Percentiles rank a stretch among this genome's conserved stretches.
Evolutionary conservation across 2,113 vertebrate species (phyloP).

Genomic region (Crotophaga sulcirostris): DNA sequence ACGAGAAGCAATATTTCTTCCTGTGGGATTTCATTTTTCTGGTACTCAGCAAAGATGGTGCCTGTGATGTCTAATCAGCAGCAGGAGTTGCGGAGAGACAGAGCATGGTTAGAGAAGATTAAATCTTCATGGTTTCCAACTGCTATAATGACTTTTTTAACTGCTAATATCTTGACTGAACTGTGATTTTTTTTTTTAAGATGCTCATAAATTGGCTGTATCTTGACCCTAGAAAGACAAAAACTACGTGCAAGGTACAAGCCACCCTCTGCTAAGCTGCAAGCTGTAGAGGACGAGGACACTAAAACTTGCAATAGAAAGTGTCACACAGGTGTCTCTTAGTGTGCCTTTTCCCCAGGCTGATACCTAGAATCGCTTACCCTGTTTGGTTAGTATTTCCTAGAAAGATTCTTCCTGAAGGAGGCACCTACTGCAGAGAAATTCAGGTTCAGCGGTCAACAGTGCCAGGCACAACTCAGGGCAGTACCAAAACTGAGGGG

Average conservation of each 20-base stretch:
- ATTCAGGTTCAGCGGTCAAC: neutral
- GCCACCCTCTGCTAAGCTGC: neutral
- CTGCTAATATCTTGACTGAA: neutral
- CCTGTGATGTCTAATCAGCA: neutral
- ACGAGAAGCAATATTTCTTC: neutral
- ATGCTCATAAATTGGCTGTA: neutral
- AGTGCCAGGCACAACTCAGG: neutral
- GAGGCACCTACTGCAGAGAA: neutral
- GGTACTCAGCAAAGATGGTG: neutral
- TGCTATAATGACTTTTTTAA: neutral
- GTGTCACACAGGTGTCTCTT: neutral
- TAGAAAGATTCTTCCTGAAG: neutral
- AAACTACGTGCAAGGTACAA: neutral
- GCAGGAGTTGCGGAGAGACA: neutral
- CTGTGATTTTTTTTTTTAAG: neutral
- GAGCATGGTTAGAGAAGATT: neutral
- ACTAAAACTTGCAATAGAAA: neutral
- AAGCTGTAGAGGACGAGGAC: neutral
- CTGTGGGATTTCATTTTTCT: neutral
- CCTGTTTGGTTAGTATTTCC: neutral
- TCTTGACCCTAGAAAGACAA: neutral
- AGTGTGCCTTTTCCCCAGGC: neutral
- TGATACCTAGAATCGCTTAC: neutral
- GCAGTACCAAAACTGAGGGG: neutral
- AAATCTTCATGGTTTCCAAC: constrained; percentile 5